Conservation (phyloP, 2,797 vertebrate species). For the Labeo calbasu region DNA sequence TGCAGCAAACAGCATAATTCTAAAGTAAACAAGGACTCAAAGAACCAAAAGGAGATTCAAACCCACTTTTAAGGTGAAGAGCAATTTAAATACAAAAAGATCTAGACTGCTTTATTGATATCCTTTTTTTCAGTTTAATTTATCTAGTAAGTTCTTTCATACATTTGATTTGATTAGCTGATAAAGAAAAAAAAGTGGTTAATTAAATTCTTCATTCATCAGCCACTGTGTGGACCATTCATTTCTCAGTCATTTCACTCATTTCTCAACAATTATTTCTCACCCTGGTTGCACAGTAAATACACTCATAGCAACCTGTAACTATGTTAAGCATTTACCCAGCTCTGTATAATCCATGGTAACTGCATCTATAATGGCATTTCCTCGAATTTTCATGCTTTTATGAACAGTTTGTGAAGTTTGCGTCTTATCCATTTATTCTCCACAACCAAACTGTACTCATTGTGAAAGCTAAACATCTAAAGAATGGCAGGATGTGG, state of each 20-base stretch:
- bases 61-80: not conserved
- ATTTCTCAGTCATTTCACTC: too few relatives aligned
- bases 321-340: conserved; percentile 1
- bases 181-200: not conserved
- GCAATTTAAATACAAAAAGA: not conserved
- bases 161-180: not conserved
- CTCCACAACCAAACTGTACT: not conserved
- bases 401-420: not conserved
- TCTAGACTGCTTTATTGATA: too few relatives aligned
- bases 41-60: not conserved
- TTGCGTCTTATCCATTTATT: not conserved
- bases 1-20: not conserved
- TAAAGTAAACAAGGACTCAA: not conserved
- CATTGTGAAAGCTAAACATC: conserved; percentile 5
- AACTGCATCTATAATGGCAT: not conserved
- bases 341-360: not conserved
- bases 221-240: not conserved
- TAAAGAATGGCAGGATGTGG: conserved; percentile 29
- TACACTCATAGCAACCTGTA: conserved; percentile 6
- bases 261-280: too few relatives aligned
- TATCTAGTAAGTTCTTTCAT: not conserved
- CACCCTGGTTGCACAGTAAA: not conserved
- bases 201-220: not conserved
- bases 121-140: not conserved
- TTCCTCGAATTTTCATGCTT: not conserved